Evolutionary conservation across 2,888 invertebrate species (phyloP), one percentile per base, ranked within the genome.

Genomic region (Hirtodrosophila cameraria): DNA sequence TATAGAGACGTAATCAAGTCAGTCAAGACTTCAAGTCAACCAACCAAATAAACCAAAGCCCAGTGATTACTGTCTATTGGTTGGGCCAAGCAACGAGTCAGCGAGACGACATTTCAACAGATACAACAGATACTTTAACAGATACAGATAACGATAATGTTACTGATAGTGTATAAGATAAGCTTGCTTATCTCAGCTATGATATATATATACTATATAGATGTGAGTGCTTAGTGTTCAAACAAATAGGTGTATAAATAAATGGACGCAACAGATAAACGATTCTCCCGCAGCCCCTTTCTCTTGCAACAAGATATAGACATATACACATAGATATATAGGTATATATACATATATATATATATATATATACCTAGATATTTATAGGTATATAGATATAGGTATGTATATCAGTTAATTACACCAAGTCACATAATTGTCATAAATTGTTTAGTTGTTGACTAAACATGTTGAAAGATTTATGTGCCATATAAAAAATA

Each of bases 381-480:
- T 27, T 0, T 46, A 45, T 33, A 23, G 42, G 6, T 31, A 54
- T 48, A 55, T 25, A 55, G 42, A 31, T 43, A 67, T 60, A 33
- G 31, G 30, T 20, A 16, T 12, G 43, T 75, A 65, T 77, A 77
- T 79, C 86, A 66, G 86, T 86, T 77, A 77, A 86, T 77, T 86
- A 75, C 36, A n/a, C 33, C n/a, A n/a, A 16, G 45, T 18, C 66
- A 59, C 52, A 42, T 13, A 53, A 62, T 70, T 75, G 71, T 78
- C 86, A 87, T 80, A 80, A 80, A 80, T 80, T 80, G 83, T 87
- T 80, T 82, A 80, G 87, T 85, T 81, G 87, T 79, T 86, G 81
- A 53, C 86, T 87, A 80, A 86, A 87, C 87, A 86, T 87, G 86
- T 87, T 87, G 88, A 82, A 82, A 82, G 88, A 82, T 82, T 82